Conservation (phyloP, 2,888 invertebrate genomes). For the Chymomyza fuscimana region DNA sequence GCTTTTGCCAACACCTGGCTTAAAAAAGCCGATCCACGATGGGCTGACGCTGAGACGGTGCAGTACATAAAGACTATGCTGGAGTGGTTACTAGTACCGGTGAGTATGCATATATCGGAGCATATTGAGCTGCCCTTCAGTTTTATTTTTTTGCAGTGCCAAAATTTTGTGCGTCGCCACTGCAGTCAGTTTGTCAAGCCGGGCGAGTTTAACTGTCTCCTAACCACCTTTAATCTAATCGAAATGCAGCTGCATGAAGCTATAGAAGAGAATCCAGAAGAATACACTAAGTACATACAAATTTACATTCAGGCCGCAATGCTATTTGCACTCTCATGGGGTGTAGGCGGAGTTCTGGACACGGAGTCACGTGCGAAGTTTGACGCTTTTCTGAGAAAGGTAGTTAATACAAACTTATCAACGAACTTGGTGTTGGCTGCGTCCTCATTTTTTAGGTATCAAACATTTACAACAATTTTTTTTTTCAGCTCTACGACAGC, state of each 20-base stretch:
- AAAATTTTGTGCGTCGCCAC: conserved; percentile 85
- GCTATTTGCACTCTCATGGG: conserved; percentile 89
- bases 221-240: conserved; percentile 86
- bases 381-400: conserved; percentile 83
- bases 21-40: conserved; percentile 83
- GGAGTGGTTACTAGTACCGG: conserved; percentile 90
- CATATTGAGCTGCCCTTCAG: too few species aligned
- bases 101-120: conserved; percentile 49
- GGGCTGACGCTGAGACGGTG: conserved; percentile 83
- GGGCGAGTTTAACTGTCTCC: conserved; percentile 87
- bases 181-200: conserved; percentile 85
- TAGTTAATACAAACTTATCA: conserved; percentile 29
- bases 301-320: conserved; percentile 89
- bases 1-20: conserved; percentile 92
- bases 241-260: conserved; percentile 90
- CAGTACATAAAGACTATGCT: conserved; percentile 84
- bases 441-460: too few species aligned
- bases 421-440: too few species aligned
- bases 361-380: conserved; percentile 85
- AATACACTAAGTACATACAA: conserved; percentile 85
- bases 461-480: neutral
- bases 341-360: conserved; percentile 90
- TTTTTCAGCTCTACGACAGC: conserved; percentile 50
- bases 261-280: conserved; percentile 83
- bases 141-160: conserved; percentile 52